A percentile compares a stretch with the other conserved stretches of the same genome.
Evolutionary conservation across 1,140 invertebrate genomes (phyloP).

Genomic region (Eriocheir sinensis): DNA sequence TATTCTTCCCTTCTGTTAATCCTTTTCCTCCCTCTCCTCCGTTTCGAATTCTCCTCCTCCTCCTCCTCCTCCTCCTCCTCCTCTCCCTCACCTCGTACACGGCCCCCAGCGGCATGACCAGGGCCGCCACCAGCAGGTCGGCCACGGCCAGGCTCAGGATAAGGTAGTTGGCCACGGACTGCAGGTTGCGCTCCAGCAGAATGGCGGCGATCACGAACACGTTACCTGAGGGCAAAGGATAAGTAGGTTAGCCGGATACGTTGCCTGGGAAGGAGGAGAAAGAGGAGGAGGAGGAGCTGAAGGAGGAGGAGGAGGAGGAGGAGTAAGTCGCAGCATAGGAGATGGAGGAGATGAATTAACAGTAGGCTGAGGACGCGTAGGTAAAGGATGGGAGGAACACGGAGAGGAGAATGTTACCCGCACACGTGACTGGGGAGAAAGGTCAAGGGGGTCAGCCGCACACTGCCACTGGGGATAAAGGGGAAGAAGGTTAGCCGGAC

Average conservation of each 20-base stretch:
- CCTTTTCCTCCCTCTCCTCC: neutral
- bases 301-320: neutral
- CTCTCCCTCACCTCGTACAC: conserved; percentile 83
- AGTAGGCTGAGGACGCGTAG: no score
- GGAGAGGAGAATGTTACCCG: no score
- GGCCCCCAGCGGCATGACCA: conserved; percentile 92
- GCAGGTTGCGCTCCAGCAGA: conserved; percentile 92
- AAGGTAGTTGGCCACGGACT: conserved; percentile 93
- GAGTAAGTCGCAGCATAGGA: no score
- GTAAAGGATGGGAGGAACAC: no score
- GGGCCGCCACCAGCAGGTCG: conserved; percentile 91
- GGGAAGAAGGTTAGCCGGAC: no score
- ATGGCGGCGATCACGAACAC: conserved; percentile 98
- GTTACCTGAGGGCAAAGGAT: conserved; percentile 87
- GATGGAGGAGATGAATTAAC: no score
- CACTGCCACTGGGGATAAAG: no score
- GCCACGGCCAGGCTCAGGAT: conserved; percentile 93
- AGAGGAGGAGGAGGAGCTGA: neutral
- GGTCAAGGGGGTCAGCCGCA: no score
- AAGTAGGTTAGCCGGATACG: neutral
- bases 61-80: neutral
- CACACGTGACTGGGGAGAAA: no score
- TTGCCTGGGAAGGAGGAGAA: neutral
- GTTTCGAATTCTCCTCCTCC: neutral
- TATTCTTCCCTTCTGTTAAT: neutral